Conservation (phyloP, 2,797 vertebrate genomes). For the Galago senegalensis region DNA sequence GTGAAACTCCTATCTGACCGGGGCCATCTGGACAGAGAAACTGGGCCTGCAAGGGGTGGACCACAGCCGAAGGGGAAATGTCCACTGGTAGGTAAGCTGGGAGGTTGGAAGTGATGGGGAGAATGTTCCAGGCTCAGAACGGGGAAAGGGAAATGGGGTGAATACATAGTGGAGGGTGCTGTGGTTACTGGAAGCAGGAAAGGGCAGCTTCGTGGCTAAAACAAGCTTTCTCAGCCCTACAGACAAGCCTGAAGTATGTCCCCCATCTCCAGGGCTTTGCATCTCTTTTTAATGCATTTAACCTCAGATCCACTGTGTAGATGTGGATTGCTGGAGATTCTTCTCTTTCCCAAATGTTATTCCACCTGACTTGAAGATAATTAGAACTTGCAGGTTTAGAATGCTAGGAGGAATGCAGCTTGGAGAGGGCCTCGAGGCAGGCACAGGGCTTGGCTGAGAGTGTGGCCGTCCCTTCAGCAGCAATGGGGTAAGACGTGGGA, state of each 20-base stretch:
- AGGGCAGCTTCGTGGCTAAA: background rate
- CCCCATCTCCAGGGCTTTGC: background rate
- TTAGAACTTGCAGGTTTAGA: background rate
- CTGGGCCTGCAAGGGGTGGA: background rate
- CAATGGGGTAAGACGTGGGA: background rate
- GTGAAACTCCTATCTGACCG: background rate
- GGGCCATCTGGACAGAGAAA: background rate
- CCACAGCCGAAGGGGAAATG: background rate
- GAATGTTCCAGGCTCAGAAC: background rate
- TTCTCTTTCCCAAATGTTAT: background rate
- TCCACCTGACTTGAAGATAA: background rate
- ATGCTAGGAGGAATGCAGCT: background rate
- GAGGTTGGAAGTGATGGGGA: background rate
- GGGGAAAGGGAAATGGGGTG: background rate
- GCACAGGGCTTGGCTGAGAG: background rate
- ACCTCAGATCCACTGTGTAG: background rate
- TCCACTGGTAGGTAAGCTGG: background rate
- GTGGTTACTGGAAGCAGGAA: background rate
- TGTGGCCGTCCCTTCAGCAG: background rate
- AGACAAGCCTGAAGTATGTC: background rate
- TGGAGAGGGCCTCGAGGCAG: background rate
- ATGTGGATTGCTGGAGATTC: background rate
- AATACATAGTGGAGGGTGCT: background rate
- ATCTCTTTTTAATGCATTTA: background rate
- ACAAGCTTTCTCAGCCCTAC: background rate